Evolutionary conservation across 2,888 invertebrate genomes (phyloP), one percentile per base, ranked within the genome.

Genomic region (Plebejus anna): DNA sequence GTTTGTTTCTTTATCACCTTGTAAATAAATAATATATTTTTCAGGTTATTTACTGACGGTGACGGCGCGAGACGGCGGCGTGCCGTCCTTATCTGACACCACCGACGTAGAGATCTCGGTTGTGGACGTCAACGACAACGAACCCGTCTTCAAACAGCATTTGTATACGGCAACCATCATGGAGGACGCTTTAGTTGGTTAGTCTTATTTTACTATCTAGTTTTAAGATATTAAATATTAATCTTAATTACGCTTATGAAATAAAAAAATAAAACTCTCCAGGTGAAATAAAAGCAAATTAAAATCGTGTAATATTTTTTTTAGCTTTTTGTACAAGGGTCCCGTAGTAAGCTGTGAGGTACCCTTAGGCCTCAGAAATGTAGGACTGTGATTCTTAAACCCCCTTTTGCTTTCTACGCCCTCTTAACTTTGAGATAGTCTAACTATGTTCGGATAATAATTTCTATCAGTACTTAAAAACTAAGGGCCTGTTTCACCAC

Each of bases 51-150:
- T 98, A 7, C 89, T 99, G 59, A 98, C 98, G 0, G 98, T 99
- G 1, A 98, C 97, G 0, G 99, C 99, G 0, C 96, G 96, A 79
- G 99, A 99, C 88, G 98, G 98, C 1, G 99, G 99, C 0, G 95
- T 96, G 61, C 99, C 99, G 0, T 96, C 98, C 0, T 91, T 98
- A 22, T 97, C 97, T 1, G 99, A 99, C 85, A 98, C 98, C 0
- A 99, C 99, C 0, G 98, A 98, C 84, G 97, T 99, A 0, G 98
- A 99, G 88, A 98, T 99, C 81, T 97, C 97, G 0, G 96, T 99
- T 0, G 97, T 97, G 0, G 99, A 99, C 87, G 98, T 99, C 0
- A 99, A 99, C 86, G 99, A 99, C 86, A 98, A 99, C 86, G 96
- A 97, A 5, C 99, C 99, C 0, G 94, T 95, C 0, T 99, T 99